Percentiles rank a stretch among this genome's conserved stretches.
Conservation (phyloP, 1,140 invertebrate species). For the Laodelphax striatellus region DNA sequence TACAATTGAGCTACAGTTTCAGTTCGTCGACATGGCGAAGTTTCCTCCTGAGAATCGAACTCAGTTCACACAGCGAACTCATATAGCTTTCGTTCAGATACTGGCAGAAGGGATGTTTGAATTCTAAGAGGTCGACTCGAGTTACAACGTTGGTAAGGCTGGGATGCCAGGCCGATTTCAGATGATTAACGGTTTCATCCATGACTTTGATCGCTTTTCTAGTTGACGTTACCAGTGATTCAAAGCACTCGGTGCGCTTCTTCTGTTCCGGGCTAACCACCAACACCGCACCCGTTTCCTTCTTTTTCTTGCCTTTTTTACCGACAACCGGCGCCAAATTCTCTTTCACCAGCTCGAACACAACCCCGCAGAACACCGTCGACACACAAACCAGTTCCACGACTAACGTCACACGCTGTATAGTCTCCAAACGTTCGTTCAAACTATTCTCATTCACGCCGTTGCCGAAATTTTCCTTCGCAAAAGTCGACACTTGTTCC, state of each 20-base stretch:
- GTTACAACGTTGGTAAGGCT: background rate
- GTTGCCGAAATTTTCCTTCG: background rate
- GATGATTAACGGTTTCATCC: background rate
- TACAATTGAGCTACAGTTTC: background rate
- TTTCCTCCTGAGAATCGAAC: background rate
- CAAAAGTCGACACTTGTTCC: background rate
- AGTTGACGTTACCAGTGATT: background rate
- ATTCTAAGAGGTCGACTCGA: background rate
- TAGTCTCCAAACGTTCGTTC: background rate
- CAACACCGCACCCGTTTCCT: too few relatives aligned
- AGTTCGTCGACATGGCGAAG: background rate
- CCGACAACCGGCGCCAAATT: background rate
- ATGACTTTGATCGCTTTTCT: background rate
- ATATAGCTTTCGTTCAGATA: background rate
- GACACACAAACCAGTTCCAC: slow-evolving; percentile 6
- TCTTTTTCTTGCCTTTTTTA: background rate
- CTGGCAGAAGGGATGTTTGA: background rate
- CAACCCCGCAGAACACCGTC: slow-evolving; percentile 1
- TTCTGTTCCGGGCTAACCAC: background rate
- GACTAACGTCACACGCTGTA: background rate
- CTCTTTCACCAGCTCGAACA: background rate
- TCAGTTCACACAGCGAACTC: background rate
- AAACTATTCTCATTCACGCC: background rate
- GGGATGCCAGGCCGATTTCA: background rate
- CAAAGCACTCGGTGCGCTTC: background rate